Percentiles rank a stretch among this genome's conserved stretches.
phyloP scores from a whole-genome alignment of 2,888 invertebrate genomes.

The Fragum sueziense region DNA sequence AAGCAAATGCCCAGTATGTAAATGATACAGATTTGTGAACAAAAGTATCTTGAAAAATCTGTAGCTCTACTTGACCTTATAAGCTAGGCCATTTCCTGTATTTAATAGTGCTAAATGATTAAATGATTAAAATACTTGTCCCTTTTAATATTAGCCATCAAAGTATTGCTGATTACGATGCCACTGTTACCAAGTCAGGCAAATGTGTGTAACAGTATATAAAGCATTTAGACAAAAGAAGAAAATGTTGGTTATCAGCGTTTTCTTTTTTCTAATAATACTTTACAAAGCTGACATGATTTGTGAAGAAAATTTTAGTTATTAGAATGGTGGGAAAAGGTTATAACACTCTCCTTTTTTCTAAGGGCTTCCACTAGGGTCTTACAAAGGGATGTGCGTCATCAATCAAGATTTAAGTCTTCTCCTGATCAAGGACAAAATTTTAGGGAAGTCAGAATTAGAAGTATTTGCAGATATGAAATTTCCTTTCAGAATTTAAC shows the following conservation, averaged over 20 bases:
- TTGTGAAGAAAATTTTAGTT: no score
- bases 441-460: no score
- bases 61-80: background rate
- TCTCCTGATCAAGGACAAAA: no score
- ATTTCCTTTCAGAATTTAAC: no score
- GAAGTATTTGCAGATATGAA: no score
- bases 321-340: no score
- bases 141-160: no score
- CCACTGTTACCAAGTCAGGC: no score
- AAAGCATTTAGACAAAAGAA: no score
- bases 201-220: no score
- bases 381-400: background rate
- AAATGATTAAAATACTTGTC: background rate
- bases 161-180: no score
- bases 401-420: background rate
- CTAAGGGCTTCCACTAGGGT: background rate
- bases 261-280: background rate
- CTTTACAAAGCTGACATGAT: background rate
- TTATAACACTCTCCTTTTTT: background rate
- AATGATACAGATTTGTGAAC: background rate
- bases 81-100: background rate
- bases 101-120: background rate
- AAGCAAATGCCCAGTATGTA: no score
- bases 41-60: background rate
- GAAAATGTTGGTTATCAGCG: background rate